phyloP scores from a whole-genome alignment of 2,797 vertebrate genomes.

The Aythya fuligula region DNA sequence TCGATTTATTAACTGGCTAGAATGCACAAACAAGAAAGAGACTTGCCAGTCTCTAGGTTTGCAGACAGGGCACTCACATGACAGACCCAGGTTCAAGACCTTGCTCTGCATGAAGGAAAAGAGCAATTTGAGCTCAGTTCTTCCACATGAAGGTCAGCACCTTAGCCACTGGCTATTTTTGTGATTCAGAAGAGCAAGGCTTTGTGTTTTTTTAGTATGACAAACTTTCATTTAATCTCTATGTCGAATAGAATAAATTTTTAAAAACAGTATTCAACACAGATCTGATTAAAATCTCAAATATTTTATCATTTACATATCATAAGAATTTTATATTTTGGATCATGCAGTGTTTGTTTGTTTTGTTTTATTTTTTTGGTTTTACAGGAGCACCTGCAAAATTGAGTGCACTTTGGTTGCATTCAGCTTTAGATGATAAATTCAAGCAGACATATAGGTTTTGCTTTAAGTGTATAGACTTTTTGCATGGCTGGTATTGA shows the following conservation, averaged over 20 bases:
- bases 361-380: background rate
- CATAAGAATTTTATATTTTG: background rate
- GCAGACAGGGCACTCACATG: background rate
- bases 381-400: background rate
- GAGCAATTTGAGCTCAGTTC: background rate
- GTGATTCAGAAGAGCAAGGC: background rate
- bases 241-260: background rate
- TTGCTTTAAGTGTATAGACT: background rate
- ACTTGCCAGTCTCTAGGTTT: background rate
- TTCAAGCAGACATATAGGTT: background rate
- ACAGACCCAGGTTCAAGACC: constrained; percentile 38
- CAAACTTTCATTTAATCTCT: background rate
- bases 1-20: background rate
- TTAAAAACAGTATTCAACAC: background rate
- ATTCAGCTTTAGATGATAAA: background rate
- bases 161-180: constrained; percentile 35
- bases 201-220: background rate
- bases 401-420: background rate
- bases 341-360: background rate
- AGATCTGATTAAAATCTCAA: background rate
- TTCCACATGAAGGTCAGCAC: background rate
- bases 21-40: background rate
- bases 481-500: background rate
- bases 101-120: constrained; percentile 32
- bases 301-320: background rate